These are phyloP conservation scores for Catostomus latipinnis DNA, from an alignment of 2,797 vertebrate species.

Conservation along the genomic window DNA sequence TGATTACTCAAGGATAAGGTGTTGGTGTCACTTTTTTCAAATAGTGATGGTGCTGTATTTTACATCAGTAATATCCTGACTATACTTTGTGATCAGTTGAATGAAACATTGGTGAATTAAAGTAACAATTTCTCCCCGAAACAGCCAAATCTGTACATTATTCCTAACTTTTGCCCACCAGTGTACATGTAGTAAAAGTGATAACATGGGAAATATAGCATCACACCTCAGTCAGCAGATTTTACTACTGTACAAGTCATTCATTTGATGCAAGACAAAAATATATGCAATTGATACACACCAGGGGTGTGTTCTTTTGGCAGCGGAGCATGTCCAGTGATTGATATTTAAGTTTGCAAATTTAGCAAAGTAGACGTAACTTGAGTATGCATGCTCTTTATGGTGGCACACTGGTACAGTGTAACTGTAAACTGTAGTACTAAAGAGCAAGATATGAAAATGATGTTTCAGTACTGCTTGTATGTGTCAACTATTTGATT, in stretches of 20 bases:
- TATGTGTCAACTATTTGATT: background rate
- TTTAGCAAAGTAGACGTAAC: conserved; percentile 51
- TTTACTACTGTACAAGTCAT: conserved; percentile 36
- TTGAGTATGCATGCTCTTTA: conserved; percentile 44
- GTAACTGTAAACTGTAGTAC: conserved; percentile 54
- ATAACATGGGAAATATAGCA: background rate
- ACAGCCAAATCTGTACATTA: too few species aligned
- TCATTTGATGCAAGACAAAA: conserved; percentile 63
- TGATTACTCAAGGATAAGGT: too few species aligned
- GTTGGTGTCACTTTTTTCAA: too few species aligned
- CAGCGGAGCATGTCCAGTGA: background rate
- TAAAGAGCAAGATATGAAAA: conserved; percentile 18
- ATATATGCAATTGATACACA: conserved; percentile 58
- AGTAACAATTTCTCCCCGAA: too few species aligned
- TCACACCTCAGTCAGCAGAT: background rate
- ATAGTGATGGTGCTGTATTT: too few species aligned
- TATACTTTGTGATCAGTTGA: too few species aligned
- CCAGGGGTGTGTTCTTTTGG: background rate
- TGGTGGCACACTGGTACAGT: conserved; percentile 43
- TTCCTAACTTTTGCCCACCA: too few species aligned
- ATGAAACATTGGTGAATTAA: too few species aligned
- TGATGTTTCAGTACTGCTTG: background rate
- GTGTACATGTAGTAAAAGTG: too few species aligned
- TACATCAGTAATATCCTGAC: too few species aligned
- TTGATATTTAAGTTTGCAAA: conserved; percentile 19